These are phyloP conservation scores for Thelaira solivaga DNA, from an alignment of 2,888 invertebrate genomes.

Conservation along the genomic window DNA sequence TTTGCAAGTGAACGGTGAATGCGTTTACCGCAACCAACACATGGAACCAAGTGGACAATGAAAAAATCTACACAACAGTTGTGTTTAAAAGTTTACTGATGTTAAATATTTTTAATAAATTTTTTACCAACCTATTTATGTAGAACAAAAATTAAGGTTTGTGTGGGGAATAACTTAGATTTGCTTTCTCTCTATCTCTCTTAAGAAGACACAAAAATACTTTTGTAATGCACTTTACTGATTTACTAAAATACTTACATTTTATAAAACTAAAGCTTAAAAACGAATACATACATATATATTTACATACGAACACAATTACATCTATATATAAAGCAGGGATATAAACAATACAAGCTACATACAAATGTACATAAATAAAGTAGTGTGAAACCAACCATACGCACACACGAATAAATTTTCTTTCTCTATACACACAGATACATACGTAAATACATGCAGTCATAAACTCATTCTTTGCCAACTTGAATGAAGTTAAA, in stretches of 20 bases:
- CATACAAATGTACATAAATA: background rate
- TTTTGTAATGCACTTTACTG: slow-evolving; percentile 14
- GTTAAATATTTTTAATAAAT: too few relatives aligned
- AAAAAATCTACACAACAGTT: slow-evolving; percentile 35
- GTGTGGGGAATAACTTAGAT: too few relatives aligned
- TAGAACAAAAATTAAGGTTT: too few relatives aligned
- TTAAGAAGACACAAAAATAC: too few relatives aligned
- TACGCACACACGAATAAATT: slow-evolving; percentile 40
- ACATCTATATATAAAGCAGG: slow-evolving; percentile 30
- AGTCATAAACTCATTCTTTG: slow-evolving; percentile 11
- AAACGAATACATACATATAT: background rate
- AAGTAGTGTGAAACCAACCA: slow-evolving; percentile 51
- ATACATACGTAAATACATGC: background rate
- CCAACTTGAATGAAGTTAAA: slow-evolving; percentile 64
- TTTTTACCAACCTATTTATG: too few relatives aligned
- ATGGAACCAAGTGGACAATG: slow-evolving; percentile 56
- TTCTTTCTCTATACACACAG: background rate
- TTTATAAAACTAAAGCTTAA: background rate
- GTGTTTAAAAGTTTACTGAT: background rate
- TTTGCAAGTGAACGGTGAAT: slow-evolving; percentile 71
- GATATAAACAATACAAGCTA: slow-evolving; percentile 15
- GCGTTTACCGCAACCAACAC: slow-evolving; percentile 66
- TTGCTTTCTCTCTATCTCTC: too few relatives aligned
- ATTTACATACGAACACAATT: background rate
- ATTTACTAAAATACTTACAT: slow-evolving; percentile 2